Base-by-base conservation (phyloP, 2,797 vertebrate genomes). In the Poeciliopsis turneri region DNA sequence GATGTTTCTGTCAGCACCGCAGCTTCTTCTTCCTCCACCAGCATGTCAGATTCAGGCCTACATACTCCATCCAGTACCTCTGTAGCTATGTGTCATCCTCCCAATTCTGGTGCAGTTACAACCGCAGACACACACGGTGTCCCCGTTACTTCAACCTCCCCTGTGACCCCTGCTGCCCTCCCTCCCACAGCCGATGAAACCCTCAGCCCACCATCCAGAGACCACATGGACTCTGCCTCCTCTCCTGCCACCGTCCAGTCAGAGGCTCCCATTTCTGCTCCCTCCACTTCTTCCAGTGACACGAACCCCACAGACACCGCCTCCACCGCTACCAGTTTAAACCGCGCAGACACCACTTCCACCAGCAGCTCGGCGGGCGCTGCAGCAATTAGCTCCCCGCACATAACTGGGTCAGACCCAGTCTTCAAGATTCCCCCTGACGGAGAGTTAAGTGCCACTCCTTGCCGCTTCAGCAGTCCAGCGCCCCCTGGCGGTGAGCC, bases 301-400 rank as follows among this genome's bases (percentile, higher is more conserved):
- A 90, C 88, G 51, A 85, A 84, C 73, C 81, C 84, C 8, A 91
- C 86, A 78, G 85, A 87, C 85, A 90, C 89, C 79, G 78, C 84
- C 47, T 82, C 89, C 70, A 89, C 83, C 20, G 53, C 83, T 68
- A 82, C 81, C 61, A 86, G 82, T 85, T 75, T 84, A 79, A 88
- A 84, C n/a, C 61, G 7, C 8, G 82, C 83, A 82, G 87, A 90
- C 20, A 88, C 84, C 73, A 88, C 81, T 30, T 82, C 83, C 71
- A 85, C 84, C 53, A 59, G 78, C 70, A 88, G 82, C 82, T 86
- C 85, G 74, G 77, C 81, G 20, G 74, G 51, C 0, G 23, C 83
- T 39, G 82, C 82, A 78, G 84, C 86, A 74, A 77, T 91, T 76
- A 91, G 86, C 81, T 84, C 81, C 72, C 36, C 76, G 4, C 72